Evolutionary conservation across 2,888 invertebrate species (phyloP).

Genomic region (Itoplectis maculator): DNA sequence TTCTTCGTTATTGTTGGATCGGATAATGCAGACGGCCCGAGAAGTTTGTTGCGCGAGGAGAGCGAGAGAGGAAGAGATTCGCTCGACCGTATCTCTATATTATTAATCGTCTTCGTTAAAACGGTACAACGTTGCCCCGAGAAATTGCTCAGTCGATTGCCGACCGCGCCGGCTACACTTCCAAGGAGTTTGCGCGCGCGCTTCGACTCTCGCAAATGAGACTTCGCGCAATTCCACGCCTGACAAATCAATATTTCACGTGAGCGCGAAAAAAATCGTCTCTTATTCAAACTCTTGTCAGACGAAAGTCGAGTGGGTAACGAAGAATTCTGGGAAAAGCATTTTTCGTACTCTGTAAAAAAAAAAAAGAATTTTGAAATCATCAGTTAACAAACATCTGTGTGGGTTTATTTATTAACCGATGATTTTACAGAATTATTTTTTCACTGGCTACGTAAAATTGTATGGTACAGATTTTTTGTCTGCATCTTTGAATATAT

Average conservation of each 20-base stretch:
- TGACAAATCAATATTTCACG: background rate
- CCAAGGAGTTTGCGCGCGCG: background rate
- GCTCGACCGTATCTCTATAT: conserved; percentile 51
- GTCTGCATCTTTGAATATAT: no score
- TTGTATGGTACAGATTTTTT: no score
- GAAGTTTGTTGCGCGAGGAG: conserved; percentile 27
- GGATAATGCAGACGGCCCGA: conserved; percentile 46
- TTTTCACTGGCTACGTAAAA: no score
- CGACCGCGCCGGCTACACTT: background rate
- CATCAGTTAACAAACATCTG: no score
- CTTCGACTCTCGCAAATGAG: background rate
- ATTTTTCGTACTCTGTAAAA: no score
- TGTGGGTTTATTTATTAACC: no score
- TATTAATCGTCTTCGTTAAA: conserved; percentile 61
- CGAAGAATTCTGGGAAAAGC: no score
- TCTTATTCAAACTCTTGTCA: no score
- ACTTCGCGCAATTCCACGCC: background rate
- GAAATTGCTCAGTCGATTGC: conserved; percentile 24
- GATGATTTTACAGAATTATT: no score
- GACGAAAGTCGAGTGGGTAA: no score
- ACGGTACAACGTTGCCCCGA: conserved; percentile 43
- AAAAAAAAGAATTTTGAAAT: no score
- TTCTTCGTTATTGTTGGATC: conserved; percentile 62
- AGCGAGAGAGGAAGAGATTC: conserved; percentile 17
- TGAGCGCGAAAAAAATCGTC: no score